Evolutionary conservation across 2,113 vertebrate genomes (phyloP).

Genomic region (Myotis brandtii): DNA sequence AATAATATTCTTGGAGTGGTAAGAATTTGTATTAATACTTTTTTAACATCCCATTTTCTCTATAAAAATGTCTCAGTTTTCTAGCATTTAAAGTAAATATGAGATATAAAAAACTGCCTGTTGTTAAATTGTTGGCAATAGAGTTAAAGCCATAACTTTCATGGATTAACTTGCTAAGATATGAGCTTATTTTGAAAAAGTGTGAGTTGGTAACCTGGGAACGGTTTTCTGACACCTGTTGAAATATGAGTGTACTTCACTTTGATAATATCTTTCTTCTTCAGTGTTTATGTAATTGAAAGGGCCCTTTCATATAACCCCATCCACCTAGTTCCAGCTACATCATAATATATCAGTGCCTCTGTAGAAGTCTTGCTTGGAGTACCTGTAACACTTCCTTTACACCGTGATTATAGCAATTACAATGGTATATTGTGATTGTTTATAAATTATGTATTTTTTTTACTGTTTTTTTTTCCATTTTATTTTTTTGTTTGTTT

Average conservation of each 20-base stretch:
- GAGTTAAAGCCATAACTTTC: background rate
- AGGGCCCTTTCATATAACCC: background rate
- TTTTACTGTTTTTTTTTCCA: too few species aligned
- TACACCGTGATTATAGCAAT: background rate
- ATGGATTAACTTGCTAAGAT: background rate
- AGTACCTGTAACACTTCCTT: background rate
- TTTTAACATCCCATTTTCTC: background rate
- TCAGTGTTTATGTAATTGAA: background rate
- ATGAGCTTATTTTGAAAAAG: background rate
- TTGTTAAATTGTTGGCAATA: background rate
- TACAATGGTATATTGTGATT: background rate
- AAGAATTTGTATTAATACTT: background rate
- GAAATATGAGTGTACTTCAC: background rate
- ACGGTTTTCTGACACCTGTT: background rate
- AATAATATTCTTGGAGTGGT: background rate
- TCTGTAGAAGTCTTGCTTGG: background rate
- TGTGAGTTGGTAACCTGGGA: background rate
- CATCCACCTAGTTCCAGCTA: background rate
- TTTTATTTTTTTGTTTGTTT: background rate
- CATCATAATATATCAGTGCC: background rate
- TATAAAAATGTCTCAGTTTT: constrained; percentile 6
- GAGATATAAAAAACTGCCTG: background rate
- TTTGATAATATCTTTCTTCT: background rate
- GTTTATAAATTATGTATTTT: background rate
- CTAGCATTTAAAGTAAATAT: background rate